phyloP scores from a whole-genome alignment of 2,888 invertebrate species.

The Clivina fossor region DNA sequence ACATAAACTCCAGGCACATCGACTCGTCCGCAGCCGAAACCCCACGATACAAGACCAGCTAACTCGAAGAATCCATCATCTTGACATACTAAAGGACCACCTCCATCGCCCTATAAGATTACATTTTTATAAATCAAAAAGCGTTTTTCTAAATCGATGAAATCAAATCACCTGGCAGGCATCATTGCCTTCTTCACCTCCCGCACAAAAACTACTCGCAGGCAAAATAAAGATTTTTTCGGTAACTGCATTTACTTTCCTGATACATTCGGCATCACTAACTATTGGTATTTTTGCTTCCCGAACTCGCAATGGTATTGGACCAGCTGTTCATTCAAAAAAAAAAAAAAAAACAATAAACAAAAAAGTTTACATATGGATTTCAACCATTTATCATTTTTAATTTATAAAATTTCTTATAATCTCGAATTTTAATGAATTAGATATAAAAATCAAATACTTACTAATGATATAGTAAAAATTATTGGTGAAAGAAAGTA shows the following conservation, averaged over 20 bases:
- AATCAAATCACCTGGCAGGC: constrained; percentile 75
- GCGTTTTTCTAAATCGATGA: too few relatives aligned
- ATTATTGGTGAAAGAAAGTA: too few relatives aligned
- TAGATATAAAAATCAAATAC: too few relatives aligned
- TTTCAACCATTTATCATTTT: constrained; percentile 5
- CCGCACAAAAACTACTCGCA: constrained; percentile 91
- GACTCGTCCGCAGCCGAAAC: constrained; percentile 88
- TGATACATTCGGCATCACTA: constrained; percentile 87
- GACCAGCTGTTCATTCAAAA: constrained; percentile 66
- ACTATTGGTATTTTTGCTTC: constrained; percentile 92
- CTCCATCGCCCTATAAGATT: constrained; percentile 82
- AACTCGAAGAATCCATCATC: constrained; percentile 91
- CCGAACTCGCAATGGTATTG: constrained; percentile 84
- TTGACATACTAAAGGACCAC: constrained; percentile 90
- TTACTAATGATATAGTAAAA: too few relatives aligned
- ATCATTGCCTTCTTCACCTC: constrained; percentile 89
- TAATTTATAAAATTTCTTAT: too few relatives aligned
- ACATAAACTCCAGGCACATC: constrained; percentile 97
- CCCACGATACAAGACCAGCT: constrained; percentile 93
- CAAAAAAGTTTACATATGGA: not conserved
- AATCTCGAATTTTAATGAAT: too few relatives aligned
- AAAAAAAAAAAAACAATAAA: constrained; percentile 15
- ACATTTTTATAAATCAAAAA: constrained; percentile 7
- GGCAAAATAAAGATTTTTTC: constrained; percentile 93
- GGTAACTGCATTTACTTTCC: constrained; percentile 91